These are phyloP conservation scores for Crocallis elinguaria DNA, from an alignment of 2,888 invertebrate species.

Conservation along the genomic window DNA sequence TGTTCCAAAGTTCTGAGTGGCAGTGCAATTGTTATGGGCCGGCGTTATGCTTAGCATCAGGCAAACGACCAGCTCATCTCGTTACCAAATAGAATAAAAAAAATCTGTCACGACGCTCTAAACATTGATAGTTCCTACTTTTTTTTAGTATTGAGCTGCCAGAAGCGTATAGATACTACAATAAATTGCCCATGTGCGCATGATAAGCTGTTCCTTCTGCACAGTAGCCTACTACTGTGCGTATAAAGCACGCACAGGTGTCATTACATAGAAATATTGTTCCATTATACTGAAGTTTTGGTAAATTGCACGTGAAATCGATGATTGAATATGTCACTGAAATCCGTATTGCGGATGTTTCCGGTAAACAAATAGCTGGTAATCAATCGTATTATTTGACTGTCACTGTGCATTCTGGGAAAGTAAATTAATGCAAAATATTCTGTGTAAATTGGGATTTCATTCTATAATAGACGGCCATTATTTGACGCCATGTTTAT, in stretches of 20 bases:
- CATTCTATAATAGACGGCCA: conserved; percentile 18
- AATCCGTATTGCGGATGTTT: conserved; percentile 60
- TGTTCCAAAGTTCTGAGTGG: too few relatives aligned
- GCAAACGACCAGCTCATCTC: too few relatives aligned
- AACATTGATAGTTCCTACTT: too few relatives aligned
- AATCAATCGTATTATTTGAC: conserved; percentile 68
- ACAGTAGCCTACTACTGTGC: conserved; percentile 37
- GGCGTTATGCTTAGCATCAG: too few relatives aligned
- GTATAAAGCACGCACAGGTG: conserved; percentile 13
- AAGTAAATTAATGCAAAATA: conserved; percentile 49
- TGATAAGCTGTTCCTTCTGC: conserved; percentile 52
- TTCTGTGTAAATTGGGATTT: conserved; percentile 39
- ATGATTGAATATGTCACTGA: conserved; percentile 65
- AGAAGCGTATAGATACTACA: too few relatives aligned
- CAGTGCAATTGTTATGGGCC: too few relatives aligned
- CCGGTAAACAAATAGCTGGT: conserved; percentile 62
- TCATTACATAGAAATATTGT: conserved; percentile 39
- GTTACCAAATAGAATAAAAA: too few relatives aligned
- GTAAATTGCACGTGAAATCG: conserved; percentile 63
- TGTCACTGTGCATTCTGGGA: conserved; percentile 43
- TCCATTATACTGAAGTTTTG: conserved; percentile 44
- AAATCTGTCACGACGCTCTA: too few relatives aligned
- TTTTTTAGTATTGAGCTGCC: too few relatives aligned
- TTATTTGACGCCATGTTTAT: conserved; percentile 7
- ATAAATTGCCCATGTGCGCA: conserved; percentile 38